Evolutionary conservation across 2,113 vertebrate species (phyloP), one percentile per base, ranked within the genome.

Genomic region (Percopsis transmontana): DNA sequence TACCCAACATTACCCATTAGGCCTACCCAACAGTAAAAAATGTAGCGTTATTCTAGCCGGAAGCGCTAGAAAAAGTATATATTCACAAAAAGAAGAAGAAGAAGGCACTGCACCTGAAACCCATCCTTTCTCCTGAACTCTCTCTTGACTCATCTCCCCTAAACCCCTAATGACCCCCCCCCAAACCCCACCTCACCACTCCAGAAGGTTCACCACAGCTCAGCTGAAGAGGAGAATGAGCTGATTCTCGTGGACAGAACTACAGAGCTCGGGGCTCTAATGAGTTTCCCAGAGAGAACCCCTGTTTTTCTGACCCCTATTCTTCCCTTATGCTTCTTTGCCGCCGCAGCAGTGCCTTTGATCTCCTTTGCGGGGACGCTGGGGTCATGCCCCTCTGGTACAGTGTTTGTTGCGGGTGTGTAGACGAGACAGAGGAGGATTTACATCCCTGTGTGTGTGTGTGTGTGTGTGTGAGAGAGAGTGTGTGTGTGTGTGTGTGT

Each of bases 241-340:
- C 54, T n/a, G 24, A 24, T 11, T n/a, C 54, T 38, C n/a, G 24
- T 4, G 10, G 11, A 41, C 62, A 44, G 9, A 41, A 65, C 74
- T 66, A 70, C 56, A 66, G 59, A 57, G 44, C 68, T 79, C 60
- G 40, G 45, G 48, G 47, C 75, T 70, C 77, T 82, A 85, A 86
- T 81, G 79, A 79, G 81, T 82, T 83, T 85, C 63, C 70, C 72
- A 62, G 64, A 60, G 72, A 72, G 70, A 76, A 77, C 62, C 69
- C 64, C 77, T 71, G 66, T 59, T 67, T 11, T n/a, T 33, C 42
- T 58, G 70, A 68, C 66, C 66, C 33, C 45, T 23, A 55, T 70
- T 74, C 58, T 76, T 21, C n/a, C n/a, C 24, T 66, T 77, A 12
- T 41, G 40, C 42, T 45, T 45, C 42, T 13, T 3, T 54, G 38